phyloP scores from a whole-genome alignment of 1,140 invertebrate genomes.

The Rhizoglyphus robini region DNA sequence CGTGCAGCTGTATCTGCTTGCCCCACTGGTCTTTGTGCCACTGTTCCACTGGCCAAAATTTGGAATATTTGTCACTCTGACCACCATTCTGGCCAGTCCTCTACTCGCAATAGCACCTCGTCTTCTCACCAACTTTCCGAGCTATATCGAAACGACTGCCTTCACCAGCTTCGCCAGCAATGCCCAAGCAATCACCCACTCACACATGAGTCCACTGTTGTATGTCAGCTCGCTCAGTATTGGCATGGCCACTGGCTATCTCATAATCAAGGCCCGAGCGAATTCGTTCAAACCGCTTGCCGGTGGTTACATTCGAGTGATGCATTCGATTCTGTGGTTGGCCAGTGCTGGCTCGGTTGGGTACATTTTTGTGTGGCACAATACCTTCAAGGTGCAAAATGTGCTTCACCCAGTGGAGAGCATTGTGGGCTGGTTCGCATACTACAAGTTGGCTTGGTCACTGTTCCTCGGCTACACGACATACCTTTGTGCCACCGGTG shows the following conservation, averaged over 20 bases:
- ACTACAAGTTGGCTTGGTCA: not conserved
- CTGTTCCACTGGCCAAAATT: not conserved
- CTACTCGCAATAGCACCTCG: not conserved
- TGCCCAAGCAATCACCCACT: not conserved
- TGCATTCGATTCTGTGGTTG: not conserved
- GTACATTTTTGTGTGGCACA: not conserved
- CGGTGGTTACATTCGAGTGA: not conserved
- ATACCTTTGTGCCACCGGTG: not conserved
- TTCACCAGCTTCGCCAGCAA: not conserved
- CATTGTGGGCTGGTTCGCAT: not conserved
- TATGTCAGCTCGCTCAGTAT: not conserved
- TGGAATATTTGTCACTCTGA: not conserved
- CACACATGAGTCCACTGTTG: not conserved
- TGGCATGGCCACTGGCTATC: constrained; percentile 8
- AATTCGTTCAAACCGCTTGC: not conserved
- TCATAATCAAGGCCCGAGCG: not conserved
- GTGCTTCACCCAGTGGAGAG: not conserved
- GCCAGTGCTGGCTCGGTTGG: not conserved
- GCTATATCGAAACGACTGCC: not conserved
- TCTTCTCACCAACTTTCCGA: not conserved
- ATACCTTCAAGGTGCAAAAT: not conserved
- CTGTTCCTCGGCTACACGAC: not conserved
- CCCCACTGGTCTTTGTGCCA: constrained; percentile 1
- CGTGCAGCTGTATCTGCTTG: not conserved
- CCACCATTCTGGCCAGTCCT: not conserved